Conservation (phyloP, 2,113 vertebrate species). For the Rhineura floridana region DNA sequence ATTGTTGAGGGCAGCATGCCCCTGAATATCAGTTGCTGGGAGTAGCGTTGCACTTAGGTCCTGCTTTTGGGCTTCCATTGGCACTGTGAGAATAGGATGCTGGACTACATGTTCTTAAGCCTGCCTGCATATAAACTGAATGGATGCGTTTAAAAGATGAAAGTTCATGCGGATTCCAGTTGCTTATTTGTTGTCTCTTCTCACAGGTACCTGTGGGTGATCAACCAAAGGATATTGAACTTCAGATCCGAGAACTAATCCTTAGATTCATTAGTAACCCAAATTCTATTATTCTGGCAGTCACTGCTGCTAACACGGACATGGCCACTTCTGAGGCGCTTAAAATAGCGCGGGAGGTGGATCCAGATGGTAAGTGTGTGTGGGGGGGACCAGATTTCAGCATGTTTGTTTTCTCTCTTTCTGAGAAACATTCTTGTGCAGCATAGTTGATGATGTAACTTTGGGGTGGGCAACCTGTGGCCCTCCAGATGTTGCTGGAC, state of each 20-base stretch:
- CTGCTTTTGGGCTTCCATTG: no score
- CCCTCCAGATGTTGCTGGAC: neutral
- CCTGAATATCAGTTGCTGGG: no score
- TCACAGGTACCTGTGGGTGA: slow-evolving; percentile 94
- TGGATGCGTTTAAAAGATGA: neutral
- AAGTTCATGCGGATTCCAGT: neutral
- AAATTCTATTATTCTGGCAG: slow-evolving; percentile 96
- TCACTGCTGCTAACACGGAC: slow-evolving; percentile 98
- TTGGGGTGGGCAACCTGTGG: neutral
- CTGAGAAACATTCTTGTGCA: neutral
- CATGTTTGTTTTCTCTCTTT: neutral
- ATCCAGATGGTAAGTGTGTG: slow-evolving; percentile 89
- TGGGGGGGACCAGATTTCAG: neutral
- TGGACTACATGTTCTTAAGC: no score
- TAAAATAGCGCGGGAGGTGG: slow-evolving; percentile 95
- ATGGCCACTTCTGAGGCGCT: slow-evolving; percentile 98
- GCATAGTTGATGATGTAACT: neutral
- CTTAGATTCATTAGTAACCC: slow-evolving; percentile 95
- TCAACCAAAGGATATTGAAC: slow-evolving; percentile 96
- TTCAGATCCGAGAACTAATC: slow-evolving; percentile 95
- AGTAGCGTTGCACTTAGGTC: no score
- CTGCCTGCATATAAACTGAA: neutral
- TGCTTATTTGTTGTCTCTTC: neutral
- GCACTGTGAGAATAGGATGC: no score
- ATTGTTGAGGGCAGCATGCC: no score